phyloP scores from a whole-genome alignment of 2,888 invertebrate species.

The Lasioglossum leucozonium region DNA sequence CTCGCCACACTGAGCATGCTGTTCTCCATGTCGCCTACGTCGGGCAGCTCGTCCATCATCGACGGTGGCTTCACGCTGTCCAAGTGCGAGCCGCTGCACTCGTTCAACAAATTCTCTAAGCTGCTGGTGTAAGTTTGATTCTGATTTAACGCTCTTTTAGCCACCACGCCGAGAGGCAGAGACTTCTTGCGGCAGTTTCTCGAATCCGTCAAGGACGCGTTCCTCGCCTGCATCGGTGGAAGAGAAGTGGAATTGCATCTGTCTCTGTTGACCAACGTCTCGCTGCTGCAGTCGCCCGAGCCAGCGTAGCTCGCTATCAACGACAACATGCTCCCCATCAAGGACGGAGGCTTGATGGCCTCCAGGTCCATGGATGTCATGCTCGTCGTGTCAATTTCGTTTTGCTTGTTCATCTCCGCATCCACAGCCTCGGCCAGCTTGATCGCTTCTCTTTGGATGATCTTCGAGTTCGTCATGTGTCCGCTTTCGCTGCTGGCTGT shows the following conservation, averaged over 20 bases:
- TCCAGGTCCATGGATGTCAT: constrained; percentile 89
- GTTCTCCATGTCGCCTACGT: constrained; percentile 89
- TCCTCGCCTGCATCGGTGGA: constrained; percentile 69
- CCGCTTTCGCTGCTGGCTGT: constrained; percentile 63
- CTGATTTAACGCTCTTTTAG: constrained; percentile 89
- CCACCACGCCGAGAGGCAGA: constrained; percentile 89
- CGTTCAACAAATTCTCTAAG: constrained; percentile 88
- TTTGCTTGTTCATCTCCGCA: constrained; percentile 83
- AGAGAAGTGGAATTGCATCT: constrained; percentile 75
- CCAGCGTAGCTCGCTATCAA: constrained; percentile 85
- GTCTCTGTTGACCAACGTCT: constrained; percentile 68
- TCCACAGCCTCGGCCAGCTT: constrained; percentile 87
- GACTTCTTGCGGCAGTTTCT: constrained; percentile 87
- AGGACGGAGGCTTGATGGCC: constrained; percentile 91
- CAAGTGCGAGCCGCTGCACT: constrained; percentile 87
- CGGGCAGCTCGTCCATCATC: constrained; percentile 88
- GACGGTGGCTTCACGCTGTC: constrained; percentile 94
- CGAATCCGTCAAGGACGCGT: constrained; percentile 51
- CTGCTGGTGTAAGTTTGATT: constrained; percentile 85
- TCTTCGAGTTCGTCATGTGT: constrained; percentile 88
- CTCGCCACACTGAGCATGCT: constrained; percentile 95
- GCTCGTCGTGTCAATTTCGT: constrained; percentile 70
- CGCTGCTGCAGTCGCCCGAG: constrained; percentile 67
- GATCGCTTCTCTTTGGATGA: constrained; percentile 91
- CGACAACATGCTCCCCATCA: constrained; percentile 89